Base-by-base conservation (phyloP, 2,888 invertebrate genomes). In the Caenorhabditis sp. region DNA sequence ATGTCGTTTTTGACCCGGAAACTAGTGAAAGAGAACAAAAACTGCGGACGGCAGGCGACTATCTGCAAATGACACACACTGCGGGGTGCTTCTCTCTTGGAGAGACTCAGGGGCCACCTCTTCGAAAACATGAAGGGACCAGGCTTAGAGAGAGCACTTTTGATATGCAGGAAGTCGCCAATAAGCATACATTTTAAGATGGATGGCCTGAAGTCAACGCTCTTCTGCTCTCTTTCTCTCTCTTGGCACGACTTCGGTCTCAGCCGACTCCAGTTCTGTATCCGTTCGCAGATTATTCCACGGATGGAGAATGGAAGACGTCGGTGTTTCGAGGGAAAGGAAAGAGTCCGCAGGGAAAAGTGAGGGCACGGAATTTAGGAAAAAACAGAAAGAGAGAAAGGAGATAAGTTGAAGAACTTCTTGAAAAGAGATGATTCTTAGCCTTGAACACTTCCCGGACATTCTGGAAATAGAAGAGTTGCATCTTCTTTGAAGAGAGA, bases 161-260 rank as follows among this genome's bases (percentile, higher is more conserved):
- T 61, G 55, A 40, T 76, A 60, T 61, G 44, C 68, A 77, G 69
- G 68, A 69, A 77, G 77, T 77, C 77, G 77, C 72, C 72, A 72
- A 64, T 72, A 65, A 60, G 74, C 72, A 64, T 65, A 72, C 72
- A 65, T 65, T 72, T 72, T 64, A 26, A 65, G 74, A 74, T 74
- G 65, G 65, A 74, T 74, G 74, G 51, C 65, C 51, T 60, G 60
- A 61, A 58, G 69, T 58, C 20, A 9, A 15, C 22, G n/a, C n/a
- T n/a, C n/a, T n/a, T n/a, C n/a, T n/a, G 44, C 47, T n/a, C 20
- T 47, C 47, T 18, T 11, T 47, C 47, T 47, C 18, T 47, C 18
- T 47, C 47, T 18, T 2, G 53, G 40, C 26, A 22, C 3, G 40
- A 32, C 32, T 32, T 20, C 20, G 44, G 40, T 9, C 51, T 13